These are phyloP conservation scores for Noctuana brunneofusca DNA, from an alignment of 2,888 invertebrate genomes.

Conservation along the genomic window DNA sequence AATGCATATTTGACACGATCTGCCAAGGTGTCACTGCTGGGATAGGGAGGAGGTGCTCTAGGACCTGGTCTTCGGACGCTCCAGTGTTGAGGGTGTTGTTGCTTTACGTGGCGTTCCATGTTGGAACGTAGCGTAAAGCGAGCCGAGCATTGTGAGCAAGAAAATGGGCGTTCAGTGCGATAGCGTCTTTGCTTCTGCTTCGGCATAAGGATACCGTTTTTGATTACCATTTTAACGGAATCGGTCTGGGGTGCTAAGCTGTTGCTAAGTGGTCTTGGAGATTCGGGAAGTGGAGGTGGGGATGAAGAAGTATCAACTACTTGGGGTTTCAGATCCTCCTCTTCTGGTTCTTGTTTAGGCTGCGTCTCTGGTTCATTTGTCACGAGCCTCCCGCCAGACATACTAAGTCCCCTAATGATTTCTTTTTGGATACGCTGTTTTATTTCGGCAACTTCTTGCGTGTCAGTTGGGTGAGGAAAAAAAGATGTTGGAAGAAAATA, in stretches of 20 bases:
- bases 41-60: constrained; percentile 70
- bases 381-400: constrained; percentile 87
- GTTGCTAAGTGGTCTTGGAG: constrained; percentile 75
- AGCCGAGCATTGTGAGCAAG: constrained; percentile 95
- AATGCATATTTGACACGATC: constrained; percentile 88
- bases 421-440: constrained; percentile 87
- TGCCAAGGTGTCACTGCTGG: constrained; percentile 59
- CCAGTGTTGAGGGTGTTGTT: constrained; percentile 96
- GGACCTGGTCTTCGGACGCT: constrained; percentile 87
- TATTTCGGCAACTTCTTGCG: constrained; percentile 85
- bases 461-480: constrained; percentile 80
- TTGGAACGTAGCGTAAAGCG: constrained; percentile 95
- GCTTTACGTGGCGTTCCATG: constrained; percentile 97
- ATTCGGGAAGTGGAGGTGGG: constrained; percentile 69
- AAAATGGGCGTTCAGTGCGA: constrained; percentile 94
- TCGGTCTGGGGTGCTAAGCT: constrained; percentile 76
- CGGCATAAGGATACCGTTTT: constrained; percentile 94
- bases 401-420: constrained; percentile 84
- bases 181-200: constrained; percentile 96
- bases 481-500: constrained; percentile 84
- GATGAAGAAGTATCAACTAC: constrained; percentile 70
- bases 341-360: constrained; percentile 76
- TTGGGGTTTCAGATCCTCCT: constrained; percentile 79
- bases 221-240: constrained; percentile 94
- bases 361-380: constrained; percentile 64